A percentile compares a stretch with the other conserved stretches of the same genome.
These are phyloP conservation scores for Paratrypauchen microcephalus DNA, from an alignment of 2,797 vertebrate genomes.

Conservation along the genomic window DNA sequence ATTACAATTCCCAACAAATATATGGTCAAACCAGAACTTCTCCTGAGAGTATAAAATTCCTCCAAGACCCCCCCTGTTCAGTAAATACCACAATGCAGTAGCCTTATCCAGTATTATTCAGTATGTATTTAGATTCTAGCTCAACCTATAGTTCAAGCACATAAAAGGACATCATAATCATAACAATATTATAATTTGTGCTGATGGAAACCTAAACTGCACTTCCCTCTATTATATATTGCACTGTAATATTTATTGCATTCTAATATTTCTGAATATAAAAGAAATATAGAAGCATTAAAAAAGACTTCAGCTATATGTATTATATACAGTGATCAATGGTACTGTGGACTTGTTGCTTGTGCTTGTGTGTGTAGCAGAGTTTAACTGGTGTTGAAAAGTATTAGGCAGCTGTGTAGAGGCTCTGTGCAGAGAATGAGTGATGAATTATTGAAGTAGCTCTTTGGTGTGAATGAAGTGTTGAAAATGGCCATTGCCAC, in stretches of 20 bases:
- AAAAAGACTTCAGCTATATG: not conserved
- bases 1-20: slow-evolving; percentile 11
- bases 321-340: no score
- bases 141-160: slow-evolving; percentile 56
- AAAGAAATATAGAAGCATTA: not conserved
- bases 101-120: slow-evolving; percentile 62
- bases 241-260: not conserved
- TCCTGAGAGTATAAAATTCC: slow-evolving; percentile 40
- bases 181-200: not conserved
- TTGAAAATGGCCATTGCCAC: slow-evolving; percentile 74
- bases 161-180: slow-evolving; percentile 36
- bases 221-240: not conserved
- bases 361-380: slow-evolving; percentile 40
- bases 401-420: slow-evolving; percentile 72
- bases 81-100: slow-evolving; percentile 63
- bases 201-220: not conserved
- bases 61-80: slow-evolving; percentile 59
- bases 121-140: slow-evolving; percentile 53
- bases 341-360: slow-evolving; percentile 8
- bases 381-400: slow-evolving; percentile 79
- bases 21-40: slow-evolving; percentile 51
- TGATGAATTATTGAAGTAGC: slow-evolving; percentile 81
- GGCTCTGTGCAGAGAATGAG: slow-evolving; percentile 65
- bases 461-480: slow-evolving; percentile 79
- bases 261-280: not conserved